Percentiles rank a stretch among this genome's conserved stretches.
phyloP scores from a whole-genome alignment of 2,113 vertebrate genomes.

The Regulus satrapa region DNA sequence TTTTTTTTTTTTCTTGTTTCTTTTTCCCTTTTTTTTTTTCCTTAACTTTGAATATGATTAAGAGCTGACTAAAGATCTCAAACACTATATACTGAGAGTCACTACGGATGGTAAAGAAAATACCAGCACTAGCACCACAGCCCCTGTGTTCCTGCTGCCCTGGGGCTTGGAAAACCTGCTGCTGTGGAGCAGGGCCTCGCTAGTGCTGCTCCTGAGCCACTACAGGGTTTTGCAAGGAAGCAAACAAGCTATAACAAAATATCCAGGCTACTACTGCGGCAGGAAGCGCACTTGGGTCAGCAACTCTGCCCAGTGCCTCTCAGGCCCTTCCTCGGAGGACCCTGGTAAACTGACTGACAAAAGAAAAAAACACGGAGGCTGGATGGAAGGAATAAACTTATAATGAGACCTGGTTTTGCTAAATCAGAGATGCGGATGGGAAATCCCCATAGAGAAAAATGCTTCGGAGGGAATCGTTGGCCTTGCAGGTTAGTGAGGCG shows the following conservation, averaged over 20 bases:
- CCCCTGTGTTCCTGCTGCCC: background rate
- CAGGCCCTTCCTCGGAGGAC: background rate
- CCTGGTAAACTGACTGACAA: background rate
- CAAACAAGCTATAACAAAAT: conserved; percentile 46
- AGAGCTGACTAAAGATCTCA: conserved; percentile 68
- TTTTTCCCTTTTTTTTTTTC: background rate
- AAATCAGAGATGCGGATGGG: background rate
- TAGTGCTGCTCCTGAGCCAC: background rate
- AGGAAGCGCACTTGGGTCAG: background rate
- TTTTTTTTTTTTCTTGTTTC: background rate
- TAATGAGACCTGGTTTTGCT: conserved; percentile 19
- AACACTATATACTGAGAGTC: conserved; percentile 70
- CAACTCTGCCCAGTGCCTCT: background rate
- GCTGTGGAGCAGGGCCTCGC: background rate
- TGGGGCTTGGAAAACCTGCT: background rate
- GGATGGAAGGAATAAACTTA: conserved; percentile 10
- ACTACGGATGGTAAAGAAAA: conserved; percentile 57
- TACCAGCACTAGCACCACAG: background rate
- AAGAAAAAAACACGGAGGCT: background rate
- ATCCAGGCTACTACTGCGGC: conserved; percentile 26
- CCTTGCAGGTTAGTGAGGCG: conserved; percentile 61
- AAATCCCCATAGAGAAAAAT: conserved; percentile 26
- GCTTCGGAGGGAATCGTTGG: conserved; percentile 20
- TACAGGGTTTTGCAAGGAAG: conserved; percentile 45
- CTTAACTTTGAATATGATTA: conserved; percentile 55